Base-by-base conservation (phyloP, 2,888 invertebrate genomes). In the Eupsilia transversa region DNA sequence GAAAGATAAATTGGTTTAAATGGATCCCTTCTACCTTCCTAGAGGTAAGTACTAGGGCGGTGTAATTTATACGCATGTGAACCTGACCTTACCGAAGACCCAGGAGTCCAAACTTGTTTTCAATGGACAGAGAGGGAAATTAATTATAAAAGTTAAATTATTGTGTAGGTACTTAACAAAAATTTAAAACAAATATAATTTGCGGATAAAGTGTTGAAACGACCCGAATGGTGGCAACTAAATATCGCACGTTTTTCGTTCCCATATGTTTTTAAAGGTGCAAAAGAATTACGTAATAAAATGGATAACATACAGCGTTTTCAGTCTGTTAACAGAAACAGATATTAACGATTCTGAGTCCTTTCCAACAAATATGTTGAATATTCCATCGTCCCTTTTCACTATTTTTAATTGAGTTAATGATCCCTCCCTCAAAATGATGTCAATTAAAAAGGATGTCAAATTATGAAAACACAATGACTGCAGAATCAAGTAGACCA, bases 1-100 rank as follows among this genome's bases (percentile, higher is more conserved):
- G 72, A 77, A 80, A 84, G 87, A 94, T 92, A 92, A 92, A 94
- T 94, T 93, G 90, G 91, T 92, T 92, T 87, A 90, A 91, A 91
- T 88, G 88, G 89, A 67, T 82, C 85, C 84, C 84, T 85, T 75
- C 79, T 75, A 86, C 86, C 86, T 87, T 79, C 72, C 75, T 69
- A 77, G 54, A 86, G 79, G 86, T 84, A 35, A 35, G 35, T 65
- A 79, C 69, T 56, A 70, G 75, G 81, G 68, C 46, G 69, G 66
- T 41, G 82, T 84, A 85, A 87, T 88, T 87, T 87, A 87, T 87
- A 80, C 80, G 60, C 43, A 57, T 67, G 60, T 59, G 61, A 60
- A 71, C 43, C 46, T 70, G 61, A 7, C 69, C 56, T 14, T 76
- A 35, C 56, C 12, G 23, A 61, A 61, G n/a, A 56, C 43, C 27